A percentile compares a stretch with the other conserved stretches of the same genome.
phyloP scores from a whole-genome alignment of 2,797 vertebrate species.

The Cygnus olor region DNA sequence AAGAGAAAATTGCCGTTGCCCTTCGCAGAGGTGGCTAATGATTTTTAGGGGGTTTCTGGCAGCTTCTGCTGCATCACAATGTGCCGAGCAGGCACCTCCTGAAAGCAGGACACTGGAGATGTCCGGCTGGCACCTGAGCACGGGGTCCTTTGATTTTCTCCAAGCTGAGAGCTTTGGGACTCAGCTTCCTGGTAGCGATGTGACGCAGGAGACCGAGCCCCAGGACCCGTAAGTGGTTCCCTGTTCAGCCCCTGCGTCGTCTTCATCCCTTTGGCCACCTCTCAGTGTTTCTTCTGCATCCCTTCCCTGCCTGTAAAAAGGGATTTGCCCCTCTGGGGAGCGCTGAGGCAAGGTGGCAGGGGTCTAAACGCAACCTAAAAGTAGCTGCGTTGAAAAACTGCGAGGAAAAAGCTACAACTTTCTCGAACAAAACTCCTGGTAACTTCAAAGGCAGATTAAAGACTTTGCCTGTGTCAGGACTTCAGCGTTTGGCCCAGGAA shows the following conservation, averaged over 20 bases:
- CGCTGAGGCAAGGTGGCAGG: not conserved
- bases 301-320: not conserved
- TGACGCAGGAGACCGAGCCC: too few relatives aligned
- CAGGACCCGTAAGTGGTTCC: not conserved
- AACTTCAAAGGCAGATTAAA: conserved; percentile 50
- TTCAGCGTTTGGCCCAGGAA: conserved; percentile 20
- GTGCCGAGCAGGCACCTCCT: not conserved
- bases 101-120: not conserved
- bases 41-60: not conserved
- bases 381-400: not conserved
- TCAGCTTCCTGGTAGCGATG: not conserved
- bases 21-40: not conserved
- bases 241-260: not conserved
- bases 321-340: not conserved
- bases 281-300: not conserved
- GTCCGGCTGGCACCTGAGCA: not conserved
- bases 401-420: not conserved
- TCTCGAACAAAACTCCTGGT: not conserved
- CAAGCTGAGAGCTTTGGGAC: rapidly evolving
- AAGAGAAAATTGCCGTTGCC: not conserved
- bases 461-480: conserved; percentile 43
- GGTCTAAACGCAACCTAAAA: not conserved
- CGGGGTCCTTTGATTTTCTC: not conserved
- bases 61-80: not conserved
- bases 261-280: rapidly evolving